Percentiles rank a stretch among this genome's conserved stretches.
Conservation (phyloP, 2,113 vertebrate genomes). For the Chauna torquata region DNA sequence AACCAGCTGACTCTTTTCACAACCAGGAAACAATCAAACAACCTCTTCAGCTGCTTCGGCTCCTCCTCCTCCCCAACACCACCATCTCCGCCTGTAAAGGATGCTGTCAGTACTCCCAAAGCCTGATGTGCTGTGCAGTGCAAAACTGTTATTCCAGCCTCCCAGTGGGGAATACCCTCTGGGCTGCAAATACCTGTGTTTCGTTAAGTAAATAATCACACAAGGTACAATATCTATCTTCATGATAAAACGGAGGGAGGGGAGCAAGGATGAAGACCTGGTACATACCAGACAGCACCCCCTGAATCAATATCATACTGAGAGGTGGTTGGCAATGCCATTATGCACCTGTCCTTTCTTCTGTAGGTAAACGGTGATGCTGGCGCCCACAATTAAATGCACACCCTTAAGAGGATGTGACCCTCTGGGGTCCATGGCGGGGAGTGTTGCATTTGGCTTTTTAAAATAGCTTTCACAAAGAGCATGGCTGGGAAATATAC, state of each 20-base stretch:
- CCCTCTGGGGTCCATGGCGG: background rate
- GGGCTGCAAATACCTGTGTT: conserved; percentile 43
- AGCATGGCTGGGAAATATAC: background rate
- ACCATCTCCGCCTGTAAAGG: background rate
- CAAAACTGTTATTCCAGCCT: conserved; percentile 47
- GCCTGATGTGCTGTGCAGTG: background rate
- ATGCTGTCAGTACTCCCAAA: conserved; percentile 26
- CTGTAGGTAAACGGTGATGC: background rate
- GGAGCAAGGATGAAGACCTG: background rate
- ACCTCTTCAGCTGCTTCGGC: conserved; percentile 2
- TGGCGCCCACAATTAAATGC: background rate
- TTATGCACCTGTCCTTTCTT: background rate
- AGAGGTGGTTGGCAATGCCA: background rate
- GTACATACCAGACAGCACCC: background rate
- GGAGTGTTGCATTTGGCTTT: background rate
- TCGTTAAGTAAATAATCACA: conserved; percentile 42
- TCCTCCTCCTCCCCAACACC: background rate
- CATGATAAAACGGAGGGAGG: background rate
- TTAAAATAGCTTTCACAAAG: background rate
- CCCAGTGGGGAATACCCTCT: conserved; percentile 23
- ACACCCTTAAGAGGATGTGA: background rate
- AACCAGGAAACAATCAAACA: conserved; percentile 55
- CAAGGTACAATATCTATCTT: conserved; percentile 28
- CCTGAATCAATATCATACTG: rapidly evolving
- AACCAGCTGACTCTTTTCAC: conserved; percentile 53